Evolutionary conservation across 2,113 vertebrate genomes (phyloP).

Genomic region (Herpetotheres cachinnans): DNA sequence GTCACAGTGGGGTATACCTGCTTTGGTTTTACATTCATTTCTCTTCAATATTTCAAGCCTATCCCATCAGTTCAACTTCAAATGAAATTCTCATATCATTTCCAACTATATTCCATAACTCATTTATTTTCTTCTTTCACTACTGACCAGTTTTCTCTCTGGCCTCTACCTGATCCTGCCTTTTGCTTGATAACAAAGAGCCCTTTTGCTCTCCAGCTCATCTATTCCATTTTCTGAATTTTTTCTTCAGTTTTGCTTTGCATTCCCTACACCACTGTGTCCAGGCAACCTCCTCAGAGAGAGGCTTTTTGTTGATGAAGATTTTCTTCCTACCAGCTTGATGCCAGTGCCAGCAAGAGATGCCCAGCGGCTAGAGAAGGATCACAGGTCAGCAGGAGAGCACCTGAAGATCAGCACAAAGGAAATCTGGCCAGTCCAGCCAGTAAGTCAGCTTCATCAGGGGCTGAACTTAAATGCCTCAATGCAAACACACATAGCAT

Average conservation of each 20-base stretch:
- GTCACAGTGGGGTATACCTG: neutral
- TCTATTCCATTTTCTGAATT: neutral
- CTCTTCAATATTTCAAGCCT: neutral
- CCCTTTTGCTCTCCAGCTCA: neutral
- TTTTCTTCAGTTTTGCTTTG: neutral
- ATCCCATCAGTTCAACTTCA: neutral
- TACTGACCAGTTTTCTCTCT: neutral
- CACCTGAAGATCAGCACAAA: no score
- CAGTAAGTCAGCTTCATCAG: no score
- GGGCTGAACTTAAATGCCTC: no score
- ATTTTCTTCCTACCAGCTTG: no score
- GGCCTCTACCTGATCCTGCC: accelerated
- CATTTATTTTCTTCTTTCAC: neutral
- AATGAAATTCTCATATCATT: neutral
- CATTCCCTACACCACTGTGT: neutral
- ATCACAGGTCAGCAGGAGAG: no score
- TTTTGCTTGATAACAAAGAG: neutral
- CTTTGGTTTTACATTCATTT: neutral
- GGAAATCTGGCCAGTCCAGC: no score
- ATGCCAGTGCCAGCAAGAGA: no score
- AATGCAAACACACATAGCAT: no score
- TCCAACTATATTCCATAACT: neutral
- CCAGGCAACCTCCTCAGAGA: neutral
- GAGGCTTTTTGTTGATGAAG: neutral
- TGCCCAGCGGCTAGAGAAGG: no score